Evolutionary conservation across 2,888 invertebrate genomes (phyloP).

Genomic region (Heliconius hortense): DNA sequence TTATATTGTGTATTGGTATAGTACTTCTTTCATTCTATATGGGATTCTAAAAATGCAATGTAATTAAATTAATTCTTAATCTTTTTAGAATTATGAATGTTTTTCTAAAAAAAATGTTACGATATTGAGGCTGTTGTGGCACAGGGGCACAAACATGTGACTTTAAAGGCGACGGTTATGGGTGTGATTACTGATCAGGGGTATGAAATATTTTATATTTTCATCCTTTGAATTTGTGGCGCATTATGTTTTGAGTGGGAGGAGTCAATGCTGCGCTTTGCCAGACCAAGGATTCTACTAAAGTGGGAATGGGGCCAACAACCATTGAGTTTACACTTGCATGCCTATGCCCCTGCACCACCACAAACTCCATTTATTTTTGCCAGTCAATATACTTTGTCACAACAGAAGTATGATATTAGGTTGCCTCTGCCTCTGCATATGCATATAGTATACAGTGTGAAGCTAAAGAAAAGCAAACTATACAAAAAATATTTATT

Average conservation of each 20-base stretch:
- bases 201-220: no score
- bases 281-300: no score
- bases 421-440: not conserved
- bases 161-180: no score
- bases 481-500: not conserved
- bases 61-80: not conserved
- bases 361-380: not conserved
- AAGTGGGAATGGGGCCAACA: no score
- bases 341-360: no score
- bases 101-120: not conserved
- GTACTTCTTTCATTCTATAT: not conserved
- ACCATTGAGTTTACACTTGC: no score
- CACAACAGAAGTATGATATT: not conserved
- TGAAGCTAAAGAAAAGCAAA: not conserved
- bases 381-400: not conserved
- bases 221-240: no score
- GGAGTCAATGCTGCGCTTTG: no score
- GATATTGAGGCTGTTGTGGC: no score
- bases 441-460: not conserved
- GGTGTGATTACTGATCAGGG: no score
- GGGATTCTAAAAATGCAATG: not conserved
- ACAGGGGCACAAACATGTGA: no score
- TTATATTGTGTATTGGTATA: not conserved
- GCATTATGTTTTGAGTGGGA: no score
- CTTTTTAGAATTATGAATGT: not conserved